Conservation (phyloP, 2,797 vertebrate species). For the Lerista edwardsae region DNA sequence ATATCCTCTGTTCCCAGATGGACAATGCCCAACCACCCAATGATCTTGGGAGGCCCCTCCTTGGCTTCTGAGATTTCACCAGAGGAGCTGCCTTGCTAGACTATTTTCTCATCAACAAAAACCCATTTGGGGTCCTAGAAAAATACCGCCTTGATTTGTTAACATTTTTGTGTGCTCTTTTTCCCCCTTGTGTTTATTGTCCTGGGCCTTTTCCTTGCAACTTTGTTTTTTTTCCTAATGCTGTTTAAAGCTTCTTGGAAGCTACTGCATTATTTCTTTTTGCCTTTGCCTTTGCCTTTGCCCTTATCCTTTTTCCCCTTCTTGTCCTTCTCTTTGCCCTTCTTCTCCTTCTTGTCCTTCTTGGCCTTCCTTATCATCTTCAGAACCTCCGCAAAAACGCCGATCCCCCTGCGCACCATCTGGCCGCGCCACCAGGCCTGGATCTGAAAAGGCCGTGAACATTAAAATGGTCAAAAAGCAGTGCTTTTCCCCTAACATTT, state of each 20-base stretch:
- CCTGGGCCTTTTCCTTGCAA: neutral
- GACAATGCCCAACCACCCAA: neutral
- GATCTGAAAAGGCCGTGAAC: conserved; percentile 63
- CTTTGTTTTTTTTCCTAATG: neutral
- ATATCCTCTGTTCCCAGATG: neutral
- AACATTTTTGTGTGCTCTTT: neutral
- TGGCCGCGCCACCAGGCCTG: conserved; percentile 64
- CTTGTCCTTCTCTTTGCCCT: conserved; percentile 39
- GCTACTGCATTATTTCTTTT: conserved; percentile 54
- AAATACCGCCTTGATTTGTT: neutral
- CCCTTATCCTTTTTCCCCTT: conserved; percentile 40
- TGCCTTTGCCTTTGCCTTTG: conserved; percentile 54
- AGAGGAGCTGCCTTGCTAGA: neutral
- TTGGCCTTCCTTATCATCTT: conserved; percentile 53
- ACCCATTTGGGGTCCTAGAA: neutral
- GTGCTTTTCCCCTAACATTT: neutral
- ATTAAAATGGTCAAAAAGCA: neutral
- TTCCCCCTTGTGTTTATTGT: neutral
- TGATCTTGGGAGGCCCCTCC: neutral
- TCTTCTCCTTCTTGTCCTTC: conserved; percentile 66
- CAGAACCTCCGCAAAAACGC: conserved; percentile 42
- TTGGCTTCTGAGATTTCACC: neutral
- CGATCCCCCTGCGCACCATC: conserved; percentile 64
- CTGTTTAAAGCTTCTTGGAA: neutral
- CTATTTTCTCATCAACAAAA: neutral